Evolutionary conservation across 2,888 invertebrate species (phyloP), one percentile per base, ranked within the genome.

Genomic region (Drosophila koepferae): DNA sequence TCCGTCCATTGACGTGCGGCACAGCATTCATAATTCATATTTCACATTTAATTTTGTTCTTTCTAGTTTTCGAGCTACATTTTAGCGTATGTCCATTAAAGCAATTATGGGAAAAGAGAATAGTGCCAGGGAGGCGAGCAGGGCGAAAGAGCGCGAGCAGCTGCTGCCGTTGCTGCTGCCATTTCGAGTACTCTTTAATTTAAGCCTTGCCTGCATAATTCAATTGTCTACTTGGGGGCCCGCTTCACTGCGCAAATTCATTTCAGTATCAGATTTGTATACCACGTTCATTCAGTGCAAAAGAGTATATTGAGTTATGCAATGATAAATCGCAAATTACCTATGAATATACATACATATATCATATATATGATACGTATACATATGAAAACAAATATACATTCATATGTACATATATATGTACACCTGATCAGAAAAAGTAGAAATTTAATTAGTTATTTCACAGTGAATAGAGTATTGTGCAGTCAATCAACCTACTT

Each of bases 121-220:
- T n/a, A 64, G 40, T n/a, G 23, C 16, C 2, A n/a, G 41, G 16
- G n/a, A 31, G 31, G 10, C 23, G n/a, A n/a, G n/a, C 9, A 8
- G 41, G 5, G 40, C 7, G 14, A 43, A 7, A 36, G 44, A 44
- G 10, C 38, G 48, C 28, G n/a, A 10, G 12, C 41, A 62, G 41
- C 62, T 44, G 70, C 48, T 69, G 31, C 36, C 63, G n/a, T 49
- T 49, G 36, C 61, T 48, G 41, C 51, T 65, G 31, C 36, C 62
- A 18, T 58, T 55, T 59, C 51, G 14, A 66, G 56, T 67, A 51
- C 62, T 71, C 64, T 85, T 72, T 74, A 80, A 88, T 82, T 86
- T 76, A 74, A 72, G 75, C 71, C 69, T 66, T 58, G 72, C 59
- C 71, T 80, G 72, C 77, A 77, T 88, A 74, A 87, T 79, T 69